These are phyloP conservation scores for Ariolimax columbianus DNA, from an alignment of 2,888 invertebrate species.

Conservation along the genomic window DNA sequence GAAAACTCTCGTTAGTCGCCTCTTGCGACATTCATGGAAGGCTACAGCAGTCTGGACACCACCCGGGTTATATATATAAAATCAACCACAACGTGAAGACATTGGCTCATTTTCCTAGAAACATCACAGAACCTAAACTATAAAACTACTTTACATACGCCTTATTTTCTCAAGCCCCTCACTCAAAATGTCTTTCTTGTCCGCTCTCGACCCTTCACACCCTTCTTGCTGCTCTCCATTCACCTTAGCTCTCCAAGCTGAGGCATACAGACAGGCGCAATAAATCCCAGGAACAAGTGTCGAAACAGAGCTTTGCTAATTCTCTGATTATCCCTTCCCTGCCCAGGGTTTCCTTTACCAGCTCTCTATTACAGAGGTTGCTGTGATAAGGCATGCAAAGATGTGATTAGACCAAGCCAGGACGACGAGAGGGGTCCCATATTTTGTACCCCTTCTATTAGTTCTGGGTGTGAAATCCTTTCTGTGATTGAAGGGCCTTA, in stretches of 20 bases:
- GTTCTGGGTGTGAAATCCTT: background rate
- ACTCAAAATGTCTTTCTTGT: too few relatives aligned
- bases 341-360: background rate
- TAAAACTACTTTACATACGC: too few relatives aligned
- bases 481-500: background rate
- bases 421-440: background rate
- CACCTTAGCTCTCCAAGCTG: background rate
- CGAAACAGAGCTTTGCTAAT: background rate
- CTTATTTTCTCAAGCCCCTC: too few relatives aligned
- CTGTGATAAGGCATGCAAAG: background rate
- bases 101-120: too few relatives aligned
- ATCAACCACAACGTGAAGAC: too few relatives aligned
- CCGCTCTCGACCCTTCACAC: too few relatives aligned
- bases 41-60: too few relatives aligned
- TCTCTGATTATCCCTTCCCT: background rate
- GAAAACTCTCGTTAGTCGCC: too few relatives aligned
- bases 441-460: background rate
- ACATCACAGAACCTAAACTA: too few relatives aligned
- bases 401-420: slow-evolving; percentile 12
- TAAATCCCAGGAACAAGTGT: slow-evolving; percentile 7
- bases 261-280: background rate
- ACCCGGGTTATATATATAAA: too few relatives aligned
- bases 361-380: background rate
- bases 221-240: too few relatives aligned
- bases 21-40: too few relatives aligned